These are phyloP conservation scores for Folsomia manolachei DNA, from an alignment of 2,888 invertebrate genomes.

Conservation along the genomic window DNA sequence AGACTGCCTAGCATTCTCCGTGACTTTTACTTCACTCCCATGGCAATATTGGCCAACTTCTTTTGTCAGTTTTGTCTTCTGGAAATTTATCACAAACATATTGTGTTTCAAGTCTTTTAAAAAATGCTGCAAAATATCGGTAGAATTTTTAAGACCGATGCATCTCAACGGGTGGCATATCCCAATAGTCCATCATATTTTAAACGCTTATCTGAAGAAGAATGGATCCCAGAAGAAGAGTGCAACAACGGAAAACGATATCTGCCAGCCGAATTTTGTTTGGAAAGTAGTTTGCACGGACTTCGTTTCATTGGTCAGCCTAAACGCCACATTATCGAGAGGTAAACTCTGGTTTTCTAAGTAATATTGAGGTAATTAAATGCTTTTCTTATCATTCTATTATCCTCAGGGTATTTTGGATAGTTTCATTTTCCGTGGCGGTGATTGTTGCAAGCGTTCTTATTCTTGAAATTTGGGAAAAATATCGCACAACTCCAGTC, in stretches of 20 bases:
- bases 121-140: too few relatives aligned
- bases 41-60: too few relatives aligned
- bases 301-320: constrained; percentile 39
- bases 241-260: neutral
- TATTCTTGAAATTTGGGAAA: constrained; percentile 33
- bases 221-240: neutral
- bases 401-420: constrained; percentile 39
- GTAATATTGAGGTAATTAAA: neutral
- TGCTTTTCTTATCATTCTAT: neutral
- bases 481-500: constrained; percentile 36
- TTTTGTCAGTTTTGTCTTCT: too few relatives aligned
- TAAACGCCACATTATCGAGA: constrained; percentile 38
- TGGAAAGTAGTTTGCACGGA: constrained; percentile 41
- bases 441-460: constrained; percentile 22
- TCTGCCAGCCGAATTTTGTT: constrained; percentile 28
- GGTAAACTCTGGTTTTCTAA: too few relatives aligned
- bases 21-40: too few relatives aligned
- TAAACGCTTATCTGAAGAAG: constrained; percentile 3
- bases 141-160: too few relatives aligned
- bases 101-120: too few relatives aligned
- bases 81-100: too few relatives aligned
- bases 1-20: too few relatives aligned
- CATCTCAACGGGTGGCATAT: too few relatives aligned
- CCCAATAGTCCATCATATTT: too few relatives aligned
- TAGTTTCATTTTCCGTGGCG: constrained; percentile 27